A percentile compares a stretch with the other conserved stretches of the same genome.
Conservation (phyloP, 2,888 invertebrate genomes). For the Ornithoptera alexandrae region DNA sequence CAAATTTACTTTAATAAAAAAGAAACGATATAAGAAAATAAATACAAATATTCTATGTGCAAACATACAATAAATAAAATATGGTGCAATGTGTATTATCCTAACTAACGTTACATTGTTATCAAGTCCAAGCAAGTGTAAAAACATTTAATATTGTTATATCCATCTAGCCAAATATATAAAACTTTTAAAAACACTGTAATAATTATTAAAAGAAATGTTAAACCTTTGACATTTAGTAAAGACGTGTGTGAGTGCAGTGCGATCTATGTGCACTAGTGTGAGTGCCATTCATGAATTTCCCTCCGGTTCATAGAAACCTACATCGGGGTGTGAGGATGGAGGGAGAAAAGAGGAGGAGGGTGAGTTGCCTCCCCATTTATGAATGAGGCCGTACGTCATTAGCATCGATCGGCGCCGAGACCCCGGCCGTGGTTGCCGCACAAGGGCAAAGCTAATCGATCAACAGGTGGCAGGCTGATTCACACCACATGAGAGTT, state of each 20-base stretch:
- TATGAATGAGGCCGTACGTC: slow-evolving; percentile 78
- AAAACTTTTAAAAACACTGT: neutral
- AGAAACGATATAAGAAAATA: too few species aligned
- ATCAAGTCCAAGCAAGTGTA: too few species aligned
- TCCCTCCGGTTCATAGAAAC: slow-evolving; percentile 46
- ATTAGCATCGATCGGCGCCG: slow-evolving; percentile 64
- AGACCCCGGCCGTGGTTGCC: slow-evolving; percentile 57
- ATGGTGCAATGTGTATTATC: too few species aligned
- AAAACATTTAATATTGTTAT: too few species aligned
- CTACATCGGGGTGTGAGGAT: slow-evolving; percentile 45
- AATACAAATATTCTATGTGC: too few species aligned
- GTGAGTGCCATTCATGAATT: slow-evolving; percentile 70
- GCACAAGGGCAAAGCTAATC: slow-evolving; percentile 63
- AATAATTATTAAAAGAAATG: neutral
- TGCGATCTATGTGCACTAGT: slow-evolving; percentile 36
- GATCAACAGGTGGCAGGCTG: slow-evolving; percentile 70
- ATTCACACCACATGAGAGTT: slow-evolving; percentile 54
- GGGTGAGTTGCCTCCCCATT: slow-evolving; percentile 59
- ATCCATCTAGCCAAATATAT: too few species aligned
- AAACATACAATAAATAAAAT: too few species aligned
- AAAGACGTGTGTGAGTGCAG: neutral
- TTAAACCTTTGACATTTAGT: slow-evolving; percentile 24
- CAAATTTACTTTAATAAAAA: too few species aligned
- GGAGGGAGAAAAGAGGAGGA: slow-evolving; percentile 35
- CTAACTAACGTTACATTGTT: too few species aligned